Evolutionary conservation across 2,888 invertebrate genomes (phyloP).

Genomic region (Cryptocephalus moraei): DNA sequence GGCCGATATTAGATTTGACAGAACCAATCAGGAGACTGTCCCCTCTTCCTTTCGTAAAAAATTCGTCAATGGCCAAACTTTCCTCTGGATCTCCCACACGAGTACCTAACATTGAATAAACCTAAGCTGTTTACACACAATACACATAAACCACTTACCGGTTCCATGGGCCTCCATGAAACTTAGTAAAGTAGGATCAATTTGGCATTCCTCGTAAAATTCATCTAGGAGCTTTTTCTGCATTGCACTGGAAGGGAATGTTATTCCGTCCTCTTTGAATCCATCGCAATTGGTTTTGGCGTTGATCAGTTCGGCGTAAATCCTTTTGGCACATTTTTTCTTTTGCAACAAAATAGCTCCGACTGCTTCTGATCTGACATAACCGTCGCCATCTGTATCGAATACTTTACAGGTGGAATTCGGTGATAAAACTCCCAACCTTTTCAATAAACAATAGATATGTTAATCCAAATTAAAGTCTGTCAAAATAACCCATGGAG

Average conservation of each 20-base stretch:
- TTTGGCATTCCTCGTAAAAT: constrained; percentile 57
- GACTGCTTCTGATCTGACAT: constrained; percentile 71
- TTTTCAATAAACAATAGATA: no score
- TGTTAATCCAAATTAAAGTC: no score
- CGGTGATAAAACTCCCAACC: constrained; percentile 66
- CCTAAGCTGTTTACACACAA: not conserved
- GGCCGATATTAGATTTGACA: constrained; percentile 90
- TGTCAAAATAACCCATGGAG: no score
- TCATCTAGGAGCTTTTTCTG: constrained; percentile 52
- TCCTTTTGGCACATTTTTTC: constrained; percentile 39
- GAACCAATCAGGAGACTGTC: constrained; percentile 71
- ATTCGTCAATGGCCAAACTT: constrained; percentile 67
- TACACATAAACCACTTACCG: constrained; percentile 37
- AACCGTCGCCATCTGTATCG: constrained; percentile 74
- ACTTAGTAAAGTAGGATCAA: constrained; percentile 58
- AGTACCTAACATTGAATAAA: constrained; percentile 43
- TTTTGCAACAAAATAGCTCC: constrained; percentile 64
- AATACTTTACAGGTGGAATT: constrained; percentile 88
- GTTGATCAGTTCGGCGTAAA: constrained; percentile 40
- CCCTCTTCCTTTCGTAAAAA: constrained; percentile 64
- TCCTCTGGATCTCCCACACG: constrained; percentile 89
- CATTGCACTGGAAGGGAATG: constrained; percentile 38
- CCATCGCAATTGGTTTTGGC: constrained; percentile 35
- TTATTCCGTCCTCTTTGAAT: constrained; percentile 34
- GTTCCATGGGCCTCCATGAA: constrained; percentile 86